Conservation (phyloP, 2,797 vertebrate species). For the Perodicticus potto region DNA sequence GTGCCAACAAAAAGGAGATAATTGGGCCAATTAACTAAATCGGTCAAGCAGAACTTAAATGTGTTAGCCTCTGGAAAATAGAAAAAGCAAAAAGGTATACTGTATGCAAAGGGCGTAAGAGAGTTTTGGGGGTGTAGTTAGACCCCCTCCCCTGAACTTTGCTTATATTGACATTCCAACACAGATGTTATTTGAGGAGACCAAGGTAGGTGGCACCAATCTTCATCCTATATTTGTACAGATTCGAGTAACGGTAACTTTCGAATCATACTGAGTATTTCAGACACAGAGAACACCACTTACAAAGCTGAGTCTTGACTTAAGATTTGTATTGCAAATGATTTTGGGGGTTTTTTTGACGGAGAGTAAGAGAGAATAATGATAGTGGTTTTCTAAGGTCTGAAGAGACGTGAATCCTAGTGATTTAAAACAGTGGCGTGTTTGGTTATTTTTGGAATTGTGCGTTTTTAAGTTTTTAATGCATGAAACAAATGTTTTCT, state of each 20-base stretch:
- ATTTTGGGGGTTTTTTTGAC: not conserved
- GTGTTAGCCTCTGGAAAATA: not conserved
- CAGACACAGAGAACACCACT: accelerated
- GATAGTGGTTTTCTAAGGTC: accelerated
- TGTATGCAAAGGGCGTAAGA: accelerated
- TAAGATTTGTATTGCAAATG: not conserved
- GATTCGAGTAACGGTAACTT: not conserved
- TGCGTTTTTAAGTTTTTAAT: not conserved
- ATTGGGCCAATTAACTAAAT: not conserved
- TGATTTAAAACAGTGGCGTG: not conserved
- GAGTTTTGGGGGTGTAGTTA: not conserved
- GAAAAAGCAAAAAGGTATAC: accelerated
- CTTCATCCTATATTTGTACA: not conserved
- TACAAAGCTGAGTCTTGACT: not conserved
- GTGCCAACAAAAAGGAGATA: not conserved
- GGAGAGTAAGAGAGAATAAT: accelerated
- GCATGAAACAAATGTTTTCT: not conserved
- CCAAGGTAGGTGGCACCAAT: slow-evolving; percentile 40
- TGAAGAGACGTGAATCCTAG: not conserved
- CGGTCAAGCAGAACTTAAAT: not conserved
- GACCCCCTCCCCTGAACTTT: accelerated
- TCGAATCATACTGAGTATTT: not conserved
- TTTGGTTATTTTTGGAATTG: not conserved
- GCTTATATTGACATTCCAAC: not conserved
- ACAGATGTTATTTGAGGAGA: no score